phyloP scores from a whole-genome alignment of 2,797 vertebrate genomes.

The Margarornis squamiger region DNA sequence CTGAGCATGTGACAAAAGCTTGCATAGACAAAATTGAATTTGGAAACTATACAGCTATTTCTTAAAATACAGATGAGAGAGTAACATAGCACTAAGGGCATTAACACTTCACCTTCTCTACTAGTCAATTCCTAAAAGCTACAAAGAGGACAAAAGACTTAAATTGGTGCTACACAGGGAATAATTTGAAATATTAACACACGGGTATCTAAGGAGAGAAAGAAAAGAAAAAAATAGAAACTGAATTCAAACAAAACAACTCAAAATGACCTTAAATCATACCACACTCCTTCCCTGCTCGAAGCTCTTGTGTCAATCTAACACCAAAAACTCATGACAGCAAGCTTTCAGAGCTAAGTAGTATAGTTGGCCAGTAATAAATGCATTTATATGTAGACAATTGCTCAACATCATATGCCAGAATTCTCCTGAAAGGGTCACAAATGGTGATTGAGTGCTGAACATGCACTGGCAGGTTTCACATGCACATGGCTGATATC shows the following conservation, averaged over 20 bases:
- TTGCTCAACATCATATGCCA: neutral
- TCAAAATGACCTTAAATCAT: neutral
- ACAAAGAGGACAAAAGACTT: neutral
- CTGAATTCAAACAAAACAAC: neutral
- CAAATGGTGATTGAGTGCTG: neutral
- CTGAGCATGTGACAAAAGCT: neutral
- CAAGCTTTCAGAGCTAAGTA: neutral
- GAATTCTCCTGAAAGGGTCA: neutral
- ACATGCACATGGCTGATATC: neutral
- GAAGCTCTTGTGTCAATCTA: neutral
- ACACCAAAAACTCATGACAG: neutral
- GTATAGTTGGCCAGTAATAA: neutral
- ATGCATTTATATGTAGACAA: neutral
- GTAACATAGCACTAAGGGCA: accelerated
- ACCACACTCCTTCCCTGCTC: neutral
- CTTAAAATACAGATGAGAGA: neutral
- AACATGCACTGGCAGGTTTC: neutral
- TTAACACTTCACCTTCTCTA: neutral
- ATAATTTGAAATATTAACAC: neutral
- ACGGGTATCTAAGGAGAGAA: accelerated
- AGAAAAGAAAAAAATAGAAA: neutral
- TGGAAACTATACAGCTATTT: neutral
- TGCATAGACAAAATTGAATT: neutral
- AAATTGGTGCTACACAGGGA: neutral
- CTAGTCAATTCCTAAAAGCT: neutral